phyloP scores from a whole-genome alignment of 2,797 vertebrate species.

The Sebastes steindachneri region DNA sequence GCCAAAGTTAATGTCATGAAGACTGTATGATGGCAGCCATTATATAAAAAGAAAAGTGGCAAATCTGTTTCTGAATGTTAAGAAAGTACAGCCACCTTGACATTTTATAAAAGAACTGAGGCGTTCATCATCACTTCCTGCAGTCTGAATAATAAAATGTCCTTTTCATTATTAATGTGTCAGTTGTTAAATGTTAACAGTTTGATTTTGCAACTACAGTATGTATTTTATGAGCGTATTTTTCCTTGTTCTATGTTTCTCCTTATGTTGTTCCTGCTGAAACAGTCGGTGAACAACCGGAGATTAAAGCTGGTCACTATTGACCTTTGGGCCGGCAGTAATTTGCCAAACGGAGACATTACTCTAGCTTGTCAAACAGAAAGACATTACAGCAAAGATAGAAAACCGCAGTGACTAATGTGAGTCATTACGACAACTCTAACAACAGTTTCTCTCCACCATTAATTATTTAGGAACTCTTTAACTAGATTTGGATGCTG shows the following conservation, averaged over 20 bases:
- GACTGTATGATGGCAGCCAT: neutral
- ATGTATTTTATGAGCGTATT: too few relatives aligned
- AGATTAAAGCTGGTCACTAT: constrained; percentile 37
- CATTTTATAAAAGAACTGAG: constrained; percentile 18
- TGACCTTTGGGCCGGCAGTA: constrained; percentile 49
- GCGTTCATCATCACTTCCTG: constrained; percentile 3
- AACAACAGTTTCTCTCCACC: constrained; percentile 46
- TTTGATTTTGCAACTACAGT: neutral
- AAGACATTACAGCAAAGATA: constrained; percentile 26
- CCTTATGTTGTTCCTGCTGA: neutral
- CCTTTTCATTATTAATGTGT: neutral
- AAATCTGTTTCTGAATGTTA: neutral
- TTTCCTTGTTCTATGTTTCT: neutral
- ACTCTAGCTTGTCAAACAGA: constrained; percentile 41
- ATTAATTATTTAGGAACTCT: constrained; percentile 71
- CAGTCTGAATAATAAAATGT: neutral
- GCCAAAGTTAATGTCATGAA: neutral
- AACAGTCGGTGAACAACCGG: neutral
- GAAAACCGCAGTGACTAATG: constrained; percentile 66
- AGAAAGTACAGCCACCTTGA: neutral
- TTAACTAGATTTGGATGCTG: constrained; percentile 56
- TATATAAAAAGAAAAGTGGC: neutral
- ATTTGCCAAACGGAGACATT: constrained; percentile 37
- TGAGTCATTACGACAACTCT: constrained; percentile 65
- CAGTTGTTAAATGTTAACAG: neutral